Evolutionary conservation across 2,113 vertebrate genomes (phyloP).

Genomic region (Mormyrus iriodes): DNA sequence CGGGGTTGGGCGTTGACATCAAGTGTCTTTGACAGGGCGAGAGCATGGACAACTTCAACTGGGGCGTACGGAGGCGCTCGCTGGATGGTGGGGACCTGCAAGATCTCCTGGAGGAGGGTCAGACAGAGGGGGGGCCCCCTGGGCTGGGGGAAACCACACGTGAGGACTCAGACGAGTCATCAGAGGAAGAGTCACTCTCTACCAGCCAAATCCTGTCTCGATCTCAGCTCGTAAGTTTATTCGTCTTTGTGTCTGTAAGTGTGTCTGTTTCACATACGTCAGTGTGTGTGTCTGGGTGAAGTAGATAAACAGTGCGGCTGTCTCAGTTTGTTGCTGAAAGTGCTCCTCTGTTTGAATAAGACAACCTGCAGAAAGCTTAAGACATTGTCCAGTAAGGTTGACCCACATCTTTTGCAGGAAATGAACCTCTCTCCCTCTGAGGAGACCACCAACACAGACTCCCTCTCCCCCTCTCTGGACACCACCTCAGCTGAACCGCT

Average conservation of each 20-base stretch:
- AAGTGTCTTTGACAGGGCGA: conserved; percentile 75
- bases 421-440: conserved; percentile 90
- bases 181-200: conserved; percentile 89
- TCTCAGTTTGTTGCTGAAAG: background rate
- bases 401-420: conserved; percentile 66
- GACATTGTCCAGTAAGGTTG: background rate
- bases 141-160: conserved; percentile 80
- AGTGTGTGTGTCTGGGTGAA: background rate
- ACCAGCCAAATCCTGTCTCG: conserved; percentile 89
- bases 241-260: background rate
- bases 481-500: conserved; percentile 69
- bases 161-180: conserved; percentile 91
- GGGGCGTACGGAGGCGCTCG: conserved; percentile 93
- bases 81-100: conserved; percentile 94
- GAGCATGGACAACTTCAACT: conserved; percentile 96
- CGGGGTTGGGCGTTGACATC: background rate
- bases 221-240: conserved; percentile 75
- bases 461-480: conserved; percentile 77
- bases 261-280: background rate
- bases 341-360: background rate
- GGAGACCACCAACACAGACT: conserved; percentile 79
- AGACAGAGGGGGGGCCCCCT: conserved; percentile 86
- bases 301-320: background rate
- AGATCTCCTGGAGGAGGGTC: conserved; percentile 87
- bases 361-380: background rate